A percentile compares a stretch with the other conserved stretches of the same genome.
phyloP scores from a whole-genome alignment of 2,113 vertebrate genomes.

The Zosterops hypoxanthus region DNA sequence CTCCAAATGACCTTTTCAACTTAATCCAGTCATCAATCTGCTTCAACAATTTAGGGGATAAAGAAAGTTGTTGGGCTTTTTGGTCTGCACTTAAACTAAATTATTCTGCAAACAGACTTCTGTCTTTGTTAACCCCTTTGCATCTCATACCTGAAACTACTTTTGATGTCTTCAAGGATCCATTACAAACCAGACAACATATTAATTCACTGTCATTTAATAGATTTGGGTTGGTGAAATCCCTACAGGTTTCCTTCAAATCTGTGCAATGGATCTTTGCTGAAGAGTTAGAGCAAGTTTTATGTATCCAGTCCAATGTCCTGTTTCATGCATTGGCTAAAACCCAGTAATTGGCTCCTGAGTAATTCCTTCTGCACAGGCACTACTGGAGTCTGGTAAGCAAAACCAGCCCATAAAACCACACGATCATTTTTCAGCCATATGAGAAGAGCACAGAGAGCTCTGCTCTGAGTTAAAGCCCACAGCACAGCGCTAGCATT shows the following conservation, averaged over 20 bases:
- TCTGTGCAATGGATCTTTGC: not conserved
- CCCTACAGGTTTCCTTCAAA: not conserved
- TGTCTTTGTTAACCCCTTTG: not conserved
- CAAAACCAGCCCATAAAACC: not conserved
- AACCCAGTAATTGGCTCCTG: not conserved
- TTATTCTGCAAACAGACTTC: not conserved
- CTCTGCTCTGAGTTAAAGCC: not conserved
- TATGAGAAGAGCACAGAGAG: not conserved
- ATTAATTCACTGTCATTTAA: not conserved
- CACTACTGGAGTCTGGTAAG: not conserved
- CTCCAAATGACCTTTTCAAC: not conserved
- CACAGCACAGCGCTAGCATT: not conserved
- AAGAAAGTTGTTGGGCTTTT: not conserved
- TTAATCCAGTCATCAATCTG: not conserved
- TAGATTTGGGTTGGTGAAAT: not conserved
- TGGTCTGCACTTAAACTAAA: not conserved
- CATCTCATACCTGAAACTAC: not conserved
- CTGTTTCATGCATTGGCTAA: not conserved
- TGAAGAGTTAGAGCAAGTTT: not conserved
- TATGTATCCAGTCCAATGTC: not conserved
- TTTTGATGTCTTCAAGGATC: not conserved
- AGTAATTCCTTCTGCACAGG: not conserved
- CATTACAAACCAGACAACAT: not conserved
- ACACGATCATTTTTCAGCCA: not conserved
- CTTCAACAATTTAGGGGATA: not conserved